These are phyloP conservation scores for Notospermus geniculatus DNA, from an alignment of 1,140 invertebrate species.

Conservation along the genomic window DNA sequence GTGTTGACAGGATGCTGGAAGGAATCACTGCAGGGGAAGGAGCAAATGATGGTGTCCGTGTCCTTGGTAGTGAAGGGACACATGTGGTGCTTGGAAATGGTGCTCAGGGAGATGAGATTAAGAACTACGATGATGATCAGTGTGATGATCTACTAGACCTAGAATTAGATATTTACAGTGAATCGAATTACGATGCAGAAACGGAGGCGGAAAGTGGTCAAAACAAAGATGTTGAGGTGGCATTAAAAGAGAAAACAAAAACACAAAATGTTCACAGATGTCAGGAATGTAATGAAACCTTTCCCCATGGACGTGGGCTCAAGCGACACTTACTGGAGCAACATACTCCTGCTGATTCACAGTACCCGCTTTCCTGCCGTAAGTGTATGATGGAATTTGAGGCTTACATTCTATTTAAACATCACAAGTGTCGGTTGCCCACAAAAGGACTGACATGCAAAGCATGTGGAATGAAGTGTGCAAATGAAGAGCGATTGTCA, in stretches of 20 bases:
- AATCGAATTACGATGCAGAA: too few relatives aligned
- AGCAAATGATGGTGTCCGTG: too few relatives aligned
- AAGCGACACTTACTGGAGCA: conserved; percentile 4
- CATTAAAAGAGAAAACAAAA: background rate
- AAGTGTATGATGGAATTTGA: background rate
- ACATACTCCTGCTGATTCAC: background rate
- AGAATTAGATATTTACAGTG: too few relatives aligned
- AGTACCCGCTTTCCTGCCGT: background rate
- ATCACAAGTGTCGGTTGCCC: background rate
- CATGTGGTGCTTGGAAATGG: too few relatives aligned
- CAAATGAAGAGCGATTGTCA: background rate
- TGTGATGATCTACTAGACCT: too few relatives aligned
- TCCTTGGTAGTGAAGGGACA: too few relatives aligned
- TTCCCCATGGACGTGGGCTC: background rate
- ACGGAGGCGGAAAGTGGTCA: too few relatives aligned
- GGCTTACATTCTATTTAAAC: background rate
- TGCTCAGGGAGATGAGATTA: too few relatives aligned
- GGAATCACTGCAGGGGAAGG: too few relatives aligned
- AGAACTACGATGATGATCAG: too few relatives aligned
- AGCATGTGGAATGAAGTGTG: background rate
- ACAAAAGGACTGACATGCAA: background rate
- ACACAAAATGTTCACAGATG: background rate
- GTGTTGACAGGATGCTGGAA: too few relatives aligned
- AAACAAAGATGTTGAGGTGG: too few relatives aligned
- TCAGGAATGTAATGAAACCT: background rate